phyloP scores from a whole-genome alignment of 2,113 vertebrate species.

The Ciconia maguari region DNA sequence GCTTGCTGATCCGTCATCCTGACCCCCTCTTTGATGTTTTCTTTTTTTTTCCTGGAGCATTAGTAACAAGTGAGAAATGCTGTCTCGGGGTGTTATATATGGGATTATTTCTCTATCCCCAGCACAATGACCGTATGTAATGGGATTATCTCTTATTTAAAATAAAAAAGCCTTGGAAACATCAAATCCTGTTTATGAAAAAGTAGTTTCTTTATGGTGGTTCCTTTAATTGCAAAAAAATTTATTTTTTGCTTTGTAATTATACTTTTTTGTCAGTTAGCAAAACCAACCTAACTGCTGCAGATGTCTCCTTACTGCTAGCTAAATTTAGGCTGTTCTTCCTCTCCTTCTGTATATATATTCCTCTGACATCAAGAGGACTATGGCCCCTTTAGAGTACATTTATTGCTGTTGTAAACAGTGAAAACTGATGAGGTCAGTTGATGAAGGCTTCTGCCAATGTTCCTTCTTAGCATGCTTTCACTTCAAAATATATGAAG shows the following conservation, averaged over 20 bases:
- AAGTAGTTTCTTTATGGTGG: not conserved
- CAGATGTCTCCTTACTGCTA: conserved; percentile 20
- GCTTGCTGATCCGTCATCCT: conserved; percentile 38
- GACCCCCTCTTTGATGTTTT: conserved; percentile 41
- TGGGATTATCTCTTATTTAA: conserved; percentile 8
- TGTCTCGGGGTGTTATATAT: conserved; percentile 3
- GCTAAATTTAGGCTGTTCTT: conserved; percentile 44
- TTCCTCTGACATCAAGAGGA: conserved; percentile 17
- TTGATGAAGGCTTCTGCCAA: not conserved
- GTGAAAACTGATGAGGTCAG: not conserved
- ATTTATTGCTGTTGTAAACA: conserved; percentile 52
- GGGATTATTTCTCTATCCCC: not conserved
- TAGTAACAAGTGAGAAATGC: conserved; percentile 29
- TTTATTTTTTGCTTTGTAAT: not conserved
- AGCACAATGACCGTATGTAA: not conserved
- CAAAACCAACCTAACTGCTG: not conserved
- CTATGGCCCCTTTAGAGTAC: not conserved
- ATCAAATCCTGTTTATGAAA: not conserved
- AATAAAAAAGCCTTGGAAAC: conserved; percentile 7
- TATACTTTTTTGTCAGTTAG: not conserved
- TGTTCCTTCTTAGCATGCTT: not conserved
- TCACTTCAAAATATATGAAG: not conserved
- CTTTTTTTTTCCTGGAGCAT: not conserved
- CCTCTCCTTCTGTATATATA: not conserved
- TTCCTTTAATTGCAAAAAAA: not conserved